Evolutionary conservation across 2,888 invertebrate genomes (phyloP), one percentile per base, ranked within the genome.

Genomic region (Podotricha telesiphe): DNA sequence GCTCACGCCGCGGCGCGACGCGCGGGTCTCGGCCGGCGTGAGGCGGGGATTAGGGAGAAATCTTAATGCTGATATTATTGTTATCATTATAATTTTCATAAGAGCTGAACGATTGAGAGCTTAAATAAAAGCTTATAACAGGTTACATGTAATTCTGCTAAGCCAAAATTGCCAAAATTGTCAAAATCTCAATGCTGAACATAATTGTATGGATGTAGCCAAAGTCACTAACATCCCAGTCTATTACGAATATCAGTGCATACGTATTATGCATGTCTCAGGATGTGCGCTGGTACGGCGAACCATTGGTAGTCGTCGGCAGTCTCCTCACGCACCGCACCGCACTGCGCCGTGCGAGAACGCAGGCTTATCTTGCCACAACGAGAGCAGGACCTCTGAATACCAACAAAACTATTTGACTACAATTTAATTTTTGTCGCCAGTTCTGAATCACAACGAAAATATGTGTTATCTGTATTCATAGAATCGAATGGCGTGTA

Each of bases 281-380:
- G 58, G 58, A 47, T 47, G 47, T 50, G 58, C 34, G 34, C 8
- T 8, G 68, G 40, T 74, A 68, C 70, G 55, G 51, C 58, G 69
- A 69, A 69, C 51, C 22, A 59, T 70, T 69, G 68, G 40, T 34
- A 63, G 45, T 58, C 53, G 72, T 77, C 70, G 58, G 69, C 69
- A 77, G 72, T 71, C 75, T 28, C 65, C 72, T 76, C 78, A 77
- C 78, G 76, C 71, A 72, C 74, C 66, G 42, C 42, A 13, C 74
- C 66, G 51, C 40, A 0, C 56, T 20, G 42, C 72, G 71, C 74
- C 77, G 75, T 74, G 76, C 74, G 75, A 67, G 76, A 71, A 75
- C 77, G 77, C 75, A 67, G 47, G 67, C 70, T 74, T 72, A 74
- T 74, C 75, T 75, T 65, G 51, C 42, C 56, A 56, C 70, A 68